phyloP scores from a whole-genome alignment of 2,888 invertebrate species.

The Silvanus unidentatus region DNA sequence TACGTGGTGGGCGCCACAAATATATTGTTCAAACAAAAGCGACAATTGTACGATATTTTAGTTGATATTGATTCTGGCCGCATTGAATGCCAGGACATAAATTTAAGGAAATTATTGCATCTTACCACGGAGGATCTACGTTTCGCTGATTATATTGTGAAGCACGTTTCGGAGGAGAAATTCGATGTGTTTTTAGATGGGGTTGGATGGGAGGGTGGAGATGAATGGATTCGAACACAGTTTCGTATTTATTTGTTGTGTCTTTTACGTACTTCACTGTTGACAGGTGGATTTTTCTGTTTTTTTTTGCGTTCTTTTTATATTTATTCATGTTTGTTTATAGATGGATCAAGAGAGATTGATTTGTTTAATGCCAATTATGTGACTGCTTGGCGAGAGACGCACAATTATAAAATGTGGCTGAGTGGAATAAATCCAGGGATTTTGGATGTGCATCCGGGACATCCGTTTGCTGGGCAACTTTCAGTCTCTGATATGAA shows the following conservation, averaged over 20 bases:
- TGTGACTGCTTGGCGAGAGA: slow-evolving; percentile 77
- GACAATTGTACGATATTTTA: slow-evolving; percentile 85
- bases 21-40: slow-evolving; percentile 93
- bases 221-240: slow-evolving; percentile 94
- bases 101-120: slow-evolving; percentile 75
- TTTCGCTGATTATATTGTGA: slow-evolving; percentile 89
- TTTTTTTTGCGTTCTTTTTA: neutral
- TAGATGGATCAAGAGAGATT: slow-evolving; percentile 71
- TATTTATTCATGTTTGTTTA: slow-evolving; percentile 25
- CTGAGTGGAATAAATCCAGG: slow-evolving; percentile 58
- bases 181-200: slow-evolving; percentile 68
- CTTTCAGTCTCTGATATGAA: slow-evolving; percentile 93
- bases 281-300: slow-evolving; percentile 58
- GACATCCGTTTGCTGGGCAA: slow-evolving; percentile 93
- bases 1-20: slow-evolving; percentile 97
- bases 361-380: slow-evolving; percentile 86
- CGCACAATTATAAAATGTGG: slow-evolving; percentile 88
- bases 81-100: slow-evolving; percentile 74
- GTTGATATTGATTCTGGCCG: slow-evolving; percentile 83
- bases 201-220: slow-evolving; percentile 86
- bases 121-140: slow-evolving; percentile 91
- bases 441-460: slow-evolving; percentile 65
- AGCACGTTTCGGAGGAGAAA: slow-evolving; percentile 59
- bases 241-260: slow-evolving; percentile 82
- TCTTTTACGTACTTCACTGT: slow-evolving; percentile 70